phyloP scores from a whole-genome alignment of 2,113 vertebrate species.

The Arizona elegans region DNA sequence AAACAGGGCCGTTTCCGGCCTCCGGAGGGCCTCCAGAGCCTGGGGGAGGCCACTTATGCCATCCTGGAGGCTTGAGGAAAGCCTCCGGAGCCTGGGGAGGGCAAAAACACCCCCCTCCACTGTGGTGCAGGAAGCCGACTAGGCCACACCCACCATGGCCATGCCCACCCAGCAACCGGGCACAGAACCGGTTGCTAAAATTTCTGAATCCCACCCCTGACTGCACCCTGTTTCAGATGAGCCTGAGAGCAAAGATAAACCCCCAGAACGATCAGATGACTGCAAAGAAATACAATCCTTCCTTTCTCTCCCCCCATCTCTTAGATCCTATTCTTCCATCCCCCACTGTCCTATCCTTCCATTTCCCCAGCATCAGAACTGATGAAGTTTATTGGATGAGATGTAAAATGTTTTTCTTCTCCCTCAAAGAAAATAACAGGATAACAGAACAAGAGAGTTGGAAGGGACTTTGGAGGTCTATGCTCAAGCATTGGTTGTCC shows the following conservation, averaged over 20 bases:
- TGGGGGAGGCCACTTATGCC: too few relatives aligned
- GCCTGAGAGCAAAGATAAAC: neutral
- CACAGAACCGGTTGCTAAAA: too few relatives aligned
- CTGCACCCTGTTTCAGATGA: neutral
- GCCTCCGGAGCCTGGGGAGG: too few relatives aligned
- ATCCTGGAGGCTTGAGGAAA: too few relatives aligned
- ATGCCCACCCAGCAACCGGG: too few relatives aligned
- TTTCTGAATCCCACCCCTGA: too few relatives aligned
- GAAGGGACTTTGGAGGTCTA: neutral
- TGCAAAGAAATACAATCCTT: neutral
- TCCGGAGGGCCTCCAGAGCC: too few relatives aligned
- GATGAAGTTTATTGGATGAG: neutral
- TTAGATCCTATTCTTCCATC: neutral
- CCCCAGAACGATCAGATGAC: neutral
- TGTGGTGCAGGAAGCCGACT: too few relatives aligned
- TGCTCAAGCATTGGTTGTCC: neutral
- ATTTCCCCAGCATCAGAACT: neutral
- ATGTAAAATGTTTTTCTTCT: neutral
- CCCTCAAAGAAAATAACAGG: neutral
- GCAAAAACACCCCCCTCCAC: too few relatives aligned
- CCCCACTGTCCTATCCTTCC: too few relatives aligned
- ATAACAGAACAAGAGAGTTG: neutral
- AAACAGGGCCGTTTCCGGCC: too few relatives aligned
- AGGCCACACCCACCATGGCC: too few relatives aligned
- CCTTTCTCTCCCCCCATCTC: neutral